phyloP scores from a whole-genome alignment of 2,888 invertebrate species.

The Acanthosepion esculentum region DNA sequence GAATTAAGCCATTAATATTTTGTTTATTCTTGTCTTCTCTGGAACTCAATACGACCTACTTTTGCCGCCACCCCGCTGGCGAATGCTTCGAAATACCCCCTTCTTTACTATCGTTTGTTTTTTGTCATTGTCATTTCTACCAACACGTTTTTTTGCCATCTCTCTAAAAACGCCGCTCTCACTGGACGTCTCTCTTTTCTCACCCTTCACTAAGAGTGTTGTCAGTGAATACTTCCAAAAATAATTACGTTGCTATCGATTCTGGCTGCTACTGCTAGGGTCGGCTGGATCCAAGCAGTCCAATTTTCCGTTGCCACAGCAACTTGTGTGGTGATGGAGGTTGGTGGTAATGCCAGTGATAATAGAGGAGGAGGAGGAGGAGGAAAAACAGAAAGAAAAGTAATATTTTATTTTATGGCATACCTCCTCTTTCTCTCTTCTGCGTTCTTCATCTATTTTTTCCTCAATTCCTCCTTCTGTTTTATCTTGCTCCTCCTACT shows the following conservation, averaged over 20 bases:
- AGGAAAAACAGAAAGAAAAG: neutral
- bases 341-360: neutral
- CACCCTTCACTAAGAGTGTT: neutral
- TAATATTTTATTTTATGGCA: neutral
- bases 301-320: neutral
- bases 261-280: neutral
- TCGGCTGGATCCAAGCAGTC: conserved; percentile 33
- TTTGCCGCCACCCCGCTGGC: neutral
- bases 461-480: neutral
- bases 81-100: neutral
- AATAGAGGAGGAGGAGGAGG: neutral
- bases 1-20: neutral
- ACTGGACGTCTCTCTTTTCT: neutral
- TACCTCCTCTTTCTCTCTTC: neutral
- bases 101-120: too few species aligned
- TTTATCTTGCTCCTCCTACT: neutral
- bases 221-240: neutral
- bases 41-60: neutral
- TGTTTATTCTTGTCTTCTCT: neutral
- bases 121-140: neutral
- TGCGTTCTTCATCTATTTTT: neutral
- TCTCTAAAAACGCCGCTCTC: neutral
- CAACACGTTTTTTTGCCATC: neutral
- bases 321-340: neutral
- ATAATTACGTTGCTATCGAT: conserved; percentile 21